Percentiles rank a stretch among this genome's conserved stretches.
These are phyloP conservation scores for Semotilus atromaculatus DNA, from an alignment of 2,797 vertebrate genomes.

Conservation along the genomic window DNA sequence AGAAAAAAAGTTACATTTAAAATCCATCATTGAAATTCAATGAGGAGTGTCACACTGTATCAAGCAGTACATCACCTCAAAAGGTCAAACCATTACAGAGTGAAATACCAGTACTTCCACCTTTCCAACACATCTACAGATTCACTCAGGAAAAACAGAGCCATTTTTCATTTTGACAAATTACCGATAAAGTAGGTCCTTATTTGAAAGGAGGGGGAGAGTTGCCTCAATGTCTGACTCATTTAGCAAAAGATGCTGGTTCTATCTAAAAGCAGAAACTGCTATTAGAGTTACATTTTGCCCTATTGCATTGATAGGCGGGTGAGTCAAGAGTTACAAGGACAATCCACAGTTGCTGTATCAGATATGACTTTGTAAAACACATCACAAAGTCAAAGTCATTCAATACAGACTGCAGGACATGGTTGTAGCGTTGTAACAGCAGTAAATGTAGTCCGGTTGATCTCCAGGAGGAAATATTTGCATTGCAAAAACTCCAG, in stretches of 20 bases:
- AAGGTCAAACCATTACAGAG: conserved; percentile 61
- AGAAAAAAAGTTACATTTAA: conserved; percentile 64
- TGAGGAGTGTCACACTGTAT: conserved; percentile 67
- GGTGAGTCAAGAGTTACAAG: conserved; percentile 21
- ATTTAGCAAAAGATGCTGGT: conserved; percentile 60
- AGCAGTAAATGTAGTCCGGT: conserved; percentile 33
- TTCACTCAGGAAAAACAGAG: conserved; percentile 17
- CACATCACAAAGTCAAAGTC: conserved; percentile 32
- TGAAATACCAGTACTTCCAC: conserved; percentile 45
- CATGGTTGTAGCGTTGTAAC: conserved; percentile 50
- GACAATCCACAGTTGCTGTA: conserved; percentile 34
- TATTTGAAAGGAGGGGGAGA: background rate
- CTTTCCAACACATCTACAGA: conserved; percentile 34
- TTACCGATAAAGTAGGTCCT: background rate
- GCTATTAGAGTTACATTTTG: conserved; percentile 51
- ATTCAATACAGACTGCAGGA: conserved; percentile 26
- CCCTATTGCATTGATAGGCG: conserved; percentile 50
- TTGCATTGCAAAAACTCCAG: conserved; percentile 17
- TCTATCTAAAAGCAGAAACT: conserved; percentile 62
- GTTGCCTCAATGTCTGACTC: conserved; percentile 36
- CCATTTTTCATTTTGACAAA: conserved; percentile 30
- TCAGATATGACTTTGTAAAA: conserved; percentile 46
- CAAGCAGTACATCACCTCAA: conserved; percentile 62
- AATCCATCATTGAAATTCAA: conserved; percentile 73
- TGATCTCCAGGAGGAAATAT: conserved; percentile 9